Conservation (phyloP, 2,797 vertebrate genomes). For the Micrastur ruficollis region DNA sequence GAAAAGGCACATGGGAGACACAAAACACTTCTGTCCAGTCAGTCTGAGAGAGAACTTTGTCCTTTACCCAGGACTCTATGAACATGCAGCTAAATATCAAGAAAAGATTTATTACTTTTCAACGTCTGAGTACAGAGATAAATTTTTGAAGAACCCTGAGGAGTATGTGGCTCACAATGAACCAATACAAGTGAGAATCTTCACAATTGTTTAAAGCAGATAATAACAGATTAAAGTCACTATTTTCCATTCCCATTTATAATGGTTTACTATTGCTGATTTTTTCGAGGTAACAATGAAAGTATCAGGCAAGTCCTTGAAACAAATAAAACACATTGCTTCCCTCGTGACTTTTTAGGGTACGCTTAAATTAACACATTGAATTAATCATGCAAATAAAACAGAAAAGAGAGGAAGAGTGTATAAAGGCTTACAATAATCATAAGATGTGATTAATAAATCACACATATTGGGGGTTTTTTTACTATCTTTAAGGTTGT, state of each 20-base stretch:
- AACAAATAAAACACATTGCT: neutral
- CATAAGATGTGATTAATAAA: neutral
- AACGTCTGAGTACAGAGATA: constrained; percentile 77
- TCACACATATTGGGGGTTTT: neutral
- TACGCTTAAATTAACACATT: neutral
- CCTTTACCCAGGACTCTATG: constrained; percentile 79
- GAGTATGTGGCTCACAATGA: constrained; percentile 79
- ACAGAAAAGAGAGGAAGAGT: neutral
- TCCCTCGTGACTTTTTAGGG: neutral
- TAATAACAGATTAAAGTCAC: neutral
- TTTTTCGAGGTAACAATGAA: neutral
- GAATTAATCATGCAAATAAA: neutral
- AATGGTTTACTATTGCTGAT: neutral
- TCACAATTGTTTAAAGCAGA: neutral
- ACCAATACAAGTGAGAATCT: constrained; percentile 82
- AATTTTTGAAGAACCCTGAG: constrained; percentile 84
- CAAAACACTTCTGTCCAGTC: constrained; percentile 91
- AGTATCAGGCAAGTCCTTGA: neutral
- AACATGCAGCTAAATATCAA: constrained; percentile 84
- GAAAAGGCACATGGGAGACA: constrained; percentile 84
- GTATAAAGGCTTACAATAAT: neutral
- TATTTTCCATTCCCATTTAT: neutral
- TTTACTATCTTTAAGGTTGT: neutral
- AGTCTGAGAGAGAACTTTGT: constrained; percentile 83
- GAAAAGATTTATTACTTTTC: constrained; percentile 90